Base-by-base conservation (phyloP, 1,140 invertebrate species). In the Heliconius nattereri region DNA sequence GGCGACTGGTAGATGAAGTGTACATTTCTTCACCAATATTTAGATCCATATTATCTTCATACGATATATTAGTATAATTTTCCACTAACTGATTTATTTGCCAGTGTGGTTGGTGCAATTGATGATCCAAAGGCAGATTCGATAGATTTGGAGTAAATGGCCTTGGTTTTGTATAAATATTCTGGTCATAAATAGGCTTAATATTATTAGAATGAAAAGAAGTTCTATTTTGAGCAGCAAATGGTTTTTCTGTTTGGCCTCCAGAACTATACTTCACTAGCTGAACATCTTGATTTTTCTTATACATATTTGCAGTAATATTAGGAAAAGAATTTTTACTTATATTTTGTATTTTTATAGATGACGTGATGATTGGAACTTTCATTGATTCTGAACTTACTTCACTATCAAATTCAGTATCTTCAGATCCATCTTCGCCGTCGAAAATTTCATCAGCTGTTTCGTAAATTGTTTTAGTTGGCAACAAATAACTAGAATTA, bases 181-280 rank as follows among this genome's bases (percentile, higher is more conserved):
- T 83, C 73, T 84, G 83, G 70, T 83, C 83, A 26, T 86, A 84
- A 78, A 92, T 87, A 13, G 91, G 90, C 80, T 90, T 91, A 26
- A 92, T 92, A 37, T 86, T 87, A 78, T 92, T 93, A 8, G 89
- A 88, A 54, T 91, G 85, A 79, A 89, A 90, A 29, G 66, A 77
- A 11, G 84, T 85, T 82, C 86, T 91, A 78, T 94, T 94, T 45
- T 84, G 85, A 37, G 85, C 84, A 35, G 81, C 84, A 79, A 95
- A 95, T 29, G 94, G 94, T 83, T 94, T 92, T 83, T 95, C 94
- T n/a, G 94, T 95, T 90, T 95, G 94, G 23, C 91, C 90, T 77
- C 91, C 94, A 75, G 85, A 76, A 78, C 93, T 91, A 60, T 91
- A 90, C 23, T 91, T 83, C 29, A 87, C 84, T 66, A 84, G 75